phyloP scores from a whole-genome alignment of 1,140 invertebrate genomes.

The Lutraria rhynchaena region DNA sequence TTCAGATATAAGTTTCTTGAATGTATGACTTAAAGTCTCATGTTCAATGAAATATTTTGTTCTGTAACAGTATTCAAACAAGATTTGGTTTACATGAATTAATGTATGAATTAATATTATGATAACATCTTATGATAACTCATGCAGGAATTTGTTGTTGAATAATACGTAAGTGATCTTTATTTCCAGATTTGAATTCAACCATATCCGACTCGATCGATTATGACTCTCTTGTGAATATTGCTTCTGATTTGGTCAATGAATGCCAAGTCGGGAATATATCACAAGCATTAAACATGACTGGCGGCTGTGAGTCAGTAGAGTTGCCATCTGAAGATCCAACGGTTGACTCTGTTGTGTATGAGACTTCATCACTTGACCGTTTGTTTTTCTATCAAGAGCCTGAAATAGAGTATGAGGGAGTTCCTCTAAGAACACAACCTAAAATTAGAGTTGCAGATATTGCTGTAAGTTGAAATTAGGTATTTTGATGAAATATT shows the following conservation, averaged over 20 bases:
- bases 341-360: background rate
- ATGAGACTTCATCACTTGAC: constrained; percentile 1
- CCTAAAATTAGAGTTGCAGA: constrained; percentile 38
- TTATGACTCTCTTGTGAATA: background rate
- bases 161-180: too few species aligned
- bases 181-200: constrained; percentile 14
- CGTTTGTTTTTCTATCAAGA: constrained; percentile 24
- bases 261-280: constrained; percentile 47
- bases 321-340: constrained; percentile 14
- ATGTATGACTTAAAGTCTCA: too few species aligned
- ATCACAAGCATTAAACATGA: constrained; percentile 13
- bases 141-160: too few species aligned
- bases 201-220: constrained; percentile 2
- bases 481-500: too few species aligned
- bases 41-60: too few species aligned
- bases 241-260: constrained; percentile 37
- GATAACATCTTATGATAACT: too few species aligned
- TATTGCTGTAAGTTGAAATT: constrained; percentile 24
- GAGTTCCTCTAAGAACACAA: background rate
- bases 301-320: constrained; percentile 18
- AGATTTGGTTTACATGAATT: too few species aligned
- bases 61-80: too few species aligned
- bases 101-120: too few species aligned
- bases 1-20: too few species aligned
- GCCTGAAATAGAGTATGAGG: constrained; percentile 23